Base-by-base conservation (phyloP, 1,140 invertebrate species). In the Antheraea mylitta region DNA sequence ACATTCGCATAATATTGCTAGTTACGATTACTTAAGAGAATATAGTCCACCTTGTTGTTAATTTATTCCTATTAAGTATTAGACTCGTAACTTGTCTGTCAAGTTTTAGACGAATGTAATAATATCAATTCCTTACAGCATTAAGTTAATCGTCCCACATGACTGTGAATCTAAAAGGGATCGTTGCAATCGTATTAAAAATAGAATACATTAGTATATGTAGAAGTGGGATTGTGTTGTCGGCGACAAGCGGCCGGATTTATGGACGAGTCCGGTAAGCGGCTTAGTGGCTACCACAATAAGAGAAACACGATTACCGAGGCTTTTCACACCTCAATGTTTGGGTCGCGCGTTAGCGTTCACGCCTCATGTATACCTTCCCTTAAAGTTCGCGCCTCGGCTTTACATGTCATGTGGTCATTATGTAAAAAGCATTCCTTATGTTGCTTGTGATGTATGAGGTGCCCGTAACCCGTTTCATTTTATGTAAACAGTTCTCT, bases 321-420 rank as follows among this genome's bases (percentile, higher is more conserved):
- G 72, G 80, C 89, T 90, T 91, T 91, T 91, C 89, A 91, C 89
- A 91, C 89, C 87, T 91, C 81, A 67, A 80, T 91, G 86, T 91
- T 91, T 89, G 88, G 79, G 69, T 74, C 71, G 69, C 68, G 77
- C 75, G 83, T 91, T 91, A 91, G 85, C 82, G 77, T 90, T 89
- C 80, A 91, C 89, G 83, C 87, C 86, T 87, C 67, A 69, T 85
- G 83, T 89, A 75, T 87, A 76, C 76, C 81, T 82, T 89, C 86
- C 87, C 87, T 76, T 85, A 86, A 81, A 83, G 80, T 83, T 90
- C 85, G 83, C 87, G 79, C 86, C 86, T 89, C 71, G 64, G 61
- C 71, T 70, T 16, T 82, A 91, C 83, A 91, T 91, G 90, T 79
- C 89, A 79, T 69, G 60, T 75, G 63, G 71, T 69, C 77, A 83